Conservation (phyloP, 2,888 invertebrate species). For the Cheilosia vernalis region DNA sequence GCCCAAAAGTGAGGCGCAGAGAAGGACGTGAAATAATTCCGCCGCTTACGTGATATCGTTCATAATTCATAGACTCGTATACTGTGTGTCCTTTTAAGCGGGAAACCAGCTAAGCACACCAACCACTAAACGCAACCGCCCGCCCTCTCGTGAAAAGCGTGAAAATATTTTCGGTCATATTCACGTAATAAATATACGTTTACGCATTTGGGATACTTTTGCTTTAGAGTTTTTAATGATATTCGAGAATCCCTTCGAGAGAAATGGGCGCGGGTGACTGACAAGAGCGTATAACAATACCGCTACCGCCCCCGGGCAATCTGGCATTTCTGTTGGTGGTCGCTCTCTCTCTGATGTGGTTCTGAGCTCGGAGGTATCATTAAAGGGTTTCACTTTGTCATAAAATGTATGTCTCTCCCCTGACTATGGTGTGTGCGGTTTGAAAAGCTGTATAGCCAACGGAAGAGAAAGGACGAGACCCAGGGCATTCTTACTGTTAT, state of each 20-base stretch:
- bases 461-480: constrained; percentile 6
- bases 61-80: constrained; percentile 56
- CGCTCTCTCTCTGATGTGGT: constrained; percentile 50
- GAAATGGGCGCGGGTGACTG: constrained; percentile 22
- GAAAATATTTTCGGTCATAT: constrained; percentile 40
- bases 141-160: constrained; percentile 24
- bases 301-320: constrained; percentile 12
- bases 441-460: neutral
- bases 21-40: constrained; percentile 62
- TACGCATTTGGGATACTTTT: constrained; percentile 7
- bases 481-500: constrained; percentile 37
- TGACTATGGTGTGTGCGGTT: neutral
- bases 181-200: neutral
- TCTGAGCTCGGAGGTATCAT: constrained; percentile 60
- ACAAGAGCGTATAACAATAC: neutral
- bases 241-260: constrained; percentile 5
- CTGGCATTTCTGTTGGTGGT: constrained; percentile 27
- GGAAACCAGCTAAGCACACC: neutral
- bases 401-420: constrained; percentile 18
- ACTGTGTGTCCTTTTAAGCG: constrained; percentile 24
- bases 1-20: neutral
- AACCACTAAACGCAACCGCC: constrained; percentile 29
- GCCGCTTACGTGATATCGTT: constrained; percentile 66
- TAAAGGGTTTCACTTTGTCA: constrained; percentile 60
- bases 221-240: constrained; percentile 30